Base-by-base conservation (phyloP, 2,797 vertebrate genomes). In the Prunella strophiata region DNA sequence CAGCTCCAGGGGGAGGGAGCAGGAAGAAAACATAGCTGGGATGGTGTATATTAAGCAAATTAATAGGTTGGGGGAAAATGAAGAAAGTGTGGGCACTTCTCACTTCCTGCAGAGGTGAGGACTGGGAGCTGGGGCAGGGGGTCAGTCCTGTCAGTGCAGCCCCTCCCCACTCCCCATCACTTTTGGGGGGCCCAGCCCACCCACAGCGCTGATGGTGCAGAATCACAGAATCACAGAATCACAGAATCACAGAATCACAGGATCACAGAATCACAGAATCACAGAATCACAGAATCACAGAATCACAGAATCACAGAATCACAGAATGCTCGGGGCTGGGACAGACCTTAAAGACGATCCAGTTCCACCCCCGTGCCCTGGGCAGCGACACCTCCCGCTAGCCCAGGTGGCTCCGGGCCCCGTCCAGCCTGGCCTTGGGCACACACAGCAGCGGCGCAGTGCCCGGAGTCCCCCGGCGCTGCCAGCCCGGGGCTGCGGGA, bases 31-130 rank as follows among this genome's bases (percentile, higher is more conserved):
- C 91, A 19, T 34, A 91, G 91, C 89, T 85, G 85, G 85, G 71
- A 61, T 61, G 3, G 19, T 42, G 48, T 88, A 91, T 96, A 82
- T 91, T 88, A 89, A 83, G 84, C 40, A 95, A 93, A 96, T 93
- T 67, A 91, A 85, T 65, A 58, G 87, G 72, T 3, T 54, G 57
- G 40, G 63, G 13, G 23, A 7, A 76, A 59, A n/a, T 0, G n/a
- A 78, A 50, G n/a, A 4, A 4, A 43, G 18, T 36, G 58, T 13
- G 58, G 61, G 66, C 68, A 65, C 30, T 89, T 74, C 57, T 91
- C 0, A 0, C 51, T 52, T 54, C 27, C 55, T 66, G 81, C 65
- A 50, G 78, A 40, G 38, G 47, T 29, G 15, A 17, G 36, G 32
- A 4, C 57, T 75, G 91, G 77, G 17, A 38, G 40, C 70, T 13